Evolutionary conservation across 2,888 invertebrate species (phyloP).

Genomic region (Trissonchulus latispiculum): DNA sequence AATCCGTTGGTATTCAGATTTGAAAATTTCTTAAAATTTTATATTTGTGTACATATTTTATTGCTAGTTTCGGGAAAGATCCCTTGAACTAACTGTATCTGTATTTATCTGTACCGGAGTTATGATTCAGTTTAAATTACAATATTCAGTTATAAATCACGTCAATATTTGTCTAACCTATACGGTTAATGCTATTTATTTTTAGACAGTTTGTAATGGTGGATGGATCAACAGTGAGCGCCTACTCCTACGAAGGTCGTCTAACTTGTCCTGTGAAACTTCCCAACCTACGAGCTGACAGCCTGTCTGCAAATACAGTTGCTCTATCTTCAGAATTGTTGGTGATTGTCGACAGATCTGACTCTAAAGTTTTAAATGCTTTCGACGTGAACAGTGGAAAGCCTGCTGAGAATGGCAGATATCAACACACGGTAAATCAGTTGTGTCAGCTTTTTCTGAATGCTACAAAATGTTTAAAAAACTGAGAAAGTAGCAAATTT

Average conservation of each 20-base stretch:
- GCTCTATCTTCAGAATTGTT: slow-evolving; percentile 76
- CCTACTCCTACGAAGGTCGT: slow-evolving; percentile 87
- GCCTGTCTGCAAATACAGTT: slow-evolving; percentile 62
- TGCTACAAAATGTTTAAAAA: background rate
- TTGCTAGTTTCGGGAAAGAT: too few species aligned
- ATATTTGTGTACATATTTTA: too few species aligned
- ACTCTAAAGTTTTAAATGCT: slow-evolving; percentile 62
- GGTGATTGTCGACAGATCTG: slow-evolving; percentile 70
- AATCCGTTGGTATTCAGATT: too few species aligned
- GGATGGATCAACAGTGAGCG: slow-evolving; percentile 67
- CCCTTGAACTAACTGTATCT: too few species aligned
- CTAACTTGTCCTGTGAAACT: slow-evolving; percentile 71
- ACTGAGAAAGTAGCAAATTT: background rate
- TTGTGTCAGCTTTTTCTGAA: background rate
- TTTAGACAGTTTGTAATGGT: slow-evolving; percentile 75
- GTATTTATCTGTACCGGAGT: too few species aligned
- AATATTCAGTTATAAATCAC: too few species aligned
- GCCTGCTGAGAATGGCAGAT: slow-evolving; percentile 61
- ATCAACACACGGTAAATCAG: slow-evolving; percentile 56
- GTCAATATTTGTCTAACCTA: too few species aligned
- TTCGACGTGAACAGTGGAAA: slow-evolving; percentile 70
- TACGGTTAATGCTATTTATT: slow-evolving; percentile 30
- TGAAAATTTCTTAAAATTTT: too few species aligned
- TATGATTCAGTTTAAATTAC: too few species aligned
- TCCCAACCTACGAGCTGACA: slow-evolving; percentile 71